These are phyloP conservation scores for Sinopyrophorus schimmeli DNA, from an alignment of 2,888 invertebrate genomes.

Conservation along the genomic window DNA sequence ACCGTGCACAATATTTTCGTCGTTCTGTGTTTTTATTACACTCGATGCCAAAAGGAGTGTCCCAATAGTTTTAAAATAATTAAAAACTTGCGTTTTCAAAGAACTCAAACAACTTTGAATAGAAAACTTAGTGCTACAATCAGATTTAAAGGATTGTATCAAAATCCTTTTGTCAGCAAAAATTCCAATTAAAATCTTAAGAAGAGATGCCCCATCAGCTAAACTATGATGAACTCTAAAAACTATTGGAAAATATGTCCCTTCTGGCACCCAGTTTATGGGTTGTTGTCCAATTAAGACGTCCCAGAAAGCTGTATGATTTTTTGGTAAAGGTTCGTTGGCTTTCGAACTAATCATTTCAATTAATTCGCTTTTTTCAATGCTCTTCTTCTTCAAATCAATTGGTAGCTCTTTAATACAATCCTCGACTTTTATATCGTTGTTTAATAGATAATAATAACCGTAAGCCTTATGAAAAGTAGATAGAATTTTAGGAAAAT, in stretches of 20 bases:
- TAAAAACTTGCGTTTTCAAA: not conserved
- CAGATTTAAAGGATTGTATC: too few relatives aligned
- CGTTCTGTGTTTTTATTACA: slow-evolving; percentile 48
- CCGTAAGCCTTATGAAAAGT: slow-evolving; percentile 49
- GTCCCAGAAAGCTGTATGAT: slow-evolving; percentile 59
- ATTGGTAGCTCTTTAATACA: slow-evolving; percentile 9
- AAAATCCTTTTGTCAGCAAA: slow-evolving; percentile 16
- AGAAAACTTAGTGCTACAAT: too few relatives aligned
- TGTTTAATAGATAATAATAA: slow-evolving; percentile 59
- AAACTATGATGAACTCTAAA: slow-evolving; percentile 61
- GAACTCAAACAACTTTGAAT: too few relatives aligned
- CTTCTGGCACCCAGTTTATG: slow-evolving; percentile 31
- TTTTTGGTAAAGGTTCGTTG: slow-evolving; percentile 55
- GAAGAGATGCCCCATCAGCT: slow-evolving; percentile 60
- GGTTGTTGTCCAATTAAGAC: slow-evolving; percentile 53
- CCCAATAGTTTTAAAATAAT: not conserved
- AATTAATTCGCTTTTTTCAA: slow-evolving; percentile 1
- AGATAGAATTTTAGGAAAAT: slow-evolving; percentile 18
- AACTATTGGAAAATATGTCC: slow-evolving; percentile 49
- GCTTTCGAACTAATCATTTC: slow-evolving; percentile 22
- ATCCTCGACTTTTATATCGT: slow-evolving; percentile 43
- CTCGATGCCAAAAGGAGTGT: slow-evolving; percentile 33
- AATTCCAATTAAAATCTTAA: slow-evolving; percentile 51
- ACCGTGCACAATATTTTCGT: slow-evolving; percentile 12
- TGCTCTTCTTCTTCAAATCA: not conserved